Evolutionary conservation across 2,113 vertebrate species (phyloP).

Genomic region (Myotis davidii): DNA sequence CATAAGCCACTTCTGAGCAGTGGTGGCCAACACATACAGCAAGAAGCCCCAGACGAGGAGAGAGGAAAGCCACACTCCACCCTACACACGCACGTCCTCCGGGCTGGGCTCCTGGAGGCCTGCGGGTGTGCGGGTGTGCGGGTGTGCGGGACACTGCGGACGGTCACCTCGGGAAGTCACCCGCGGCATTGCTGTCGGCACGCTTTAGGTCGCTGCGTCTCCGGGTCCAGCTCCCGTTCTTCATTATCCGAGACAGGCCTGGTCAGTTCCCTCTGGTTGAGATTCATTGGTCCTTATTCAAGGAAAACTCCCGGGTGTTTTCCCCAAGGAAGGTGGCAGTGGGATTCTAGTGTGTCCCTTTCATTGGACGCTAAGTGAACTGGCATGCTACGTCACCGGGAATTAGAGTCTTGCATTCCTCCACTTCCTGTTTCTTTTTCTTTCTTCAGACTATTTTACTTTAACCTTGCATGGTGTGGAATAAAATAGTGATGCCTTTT

Average conservation of each 20-base stretch:
- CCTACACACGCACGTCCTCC: neutral
- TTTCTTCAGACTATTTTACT: neutral
- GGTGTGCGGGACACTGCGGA: neutral
- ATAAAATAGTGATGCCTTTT: neutral
- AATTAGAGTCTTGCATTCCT: conserved; percentile 26
- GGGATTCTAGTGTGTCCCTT: neutral
- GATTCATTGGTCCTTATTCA: conserved; percentile 10
- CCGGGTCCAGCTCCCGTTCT: neutral
- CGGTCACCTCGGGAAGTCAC: neutral
- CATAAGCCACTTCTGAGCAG: conserved; percentile 2
- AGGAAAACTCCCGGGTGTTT: conserved; percentile 15
- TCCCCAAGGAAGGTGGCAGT: neutral
- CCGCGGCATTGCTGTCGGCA: neutral
- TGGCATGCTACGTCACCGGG: neutral
- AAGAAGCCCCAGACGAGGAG: conserved; percentile 39
- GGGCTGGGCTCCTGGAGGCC: neutral
- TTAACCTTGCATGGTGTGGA: neutral
- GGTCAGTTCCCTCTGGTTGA: neutral
- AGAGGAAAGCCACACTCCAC: neutral
- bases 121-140: neutral
- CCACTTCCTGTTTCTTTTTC: neutral
- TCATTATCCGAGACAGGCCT: neutral
- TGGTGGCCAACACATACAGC: conserved; percentile 36
- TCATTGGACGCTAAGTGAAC: conserved; percentile 34
- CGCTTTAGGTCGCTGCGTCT: neutral